Evolutionary conservation across 2,888 invertebrate species (phyloP), one percentile per base, ranked within the genome.

Genomic region (Cataglyphis altisquamis): DNA sequence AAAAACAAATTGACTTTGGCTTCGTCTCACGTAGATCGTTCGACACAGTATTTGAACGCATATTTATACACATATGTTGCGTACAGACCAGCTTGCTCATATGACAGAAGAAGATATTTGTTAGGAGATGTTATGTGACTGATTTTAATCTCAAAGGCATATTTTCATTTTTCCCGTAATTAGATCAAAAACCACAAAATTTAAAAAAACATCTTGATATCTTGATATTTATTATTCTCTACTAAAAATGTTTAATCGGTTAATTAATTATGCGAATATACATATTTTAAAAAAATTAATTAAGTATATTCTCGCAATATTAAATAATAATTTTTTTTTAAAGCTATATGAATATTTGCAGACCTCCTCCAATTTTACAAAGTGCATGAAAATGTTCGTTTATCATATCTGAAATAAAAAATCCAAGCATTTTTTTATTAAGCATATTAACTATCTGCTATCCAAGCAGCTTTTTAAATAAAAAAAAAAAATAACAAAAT

Each of bases 41-140:
- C 74, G 64, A 67, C 72, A 57, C n/a, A 48, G 45, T 81, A 77
- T 39, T 83, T 60, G 75, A 73, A 81, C 64, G 48, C 82, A 68
- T 77, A 55, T 70, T 41, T 60, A 39, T 72, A 52, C 39, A 70
- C 52, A 81, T 80, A 60, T 64, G 66, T 64, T 68, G 39, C 52
- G 25, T 36, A 39, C 57, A 72, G 72, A 52, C 77, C 77, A 83
- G 80, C 85, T 83, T 77, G 82, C 85, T 88, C 88, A 86, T 89
- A 87, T 87, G 89, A 87, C 89, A 89, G 90, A 91, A 91, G 91
- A 91, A 92, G 90, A 91, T 88, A 81, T 90, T 92, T 90, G 90
- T 92, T 92, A 92, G 78, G 85, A 90, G 85, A 90, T 86, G 89
- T 89, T 91, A 92, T 86, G 90, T 89, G 87, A 90, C 89, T 86